Evolutionary conservation across 2,797 vertebrate species (phyloP).

Genomic region (Pangasius djambal): DNA sequence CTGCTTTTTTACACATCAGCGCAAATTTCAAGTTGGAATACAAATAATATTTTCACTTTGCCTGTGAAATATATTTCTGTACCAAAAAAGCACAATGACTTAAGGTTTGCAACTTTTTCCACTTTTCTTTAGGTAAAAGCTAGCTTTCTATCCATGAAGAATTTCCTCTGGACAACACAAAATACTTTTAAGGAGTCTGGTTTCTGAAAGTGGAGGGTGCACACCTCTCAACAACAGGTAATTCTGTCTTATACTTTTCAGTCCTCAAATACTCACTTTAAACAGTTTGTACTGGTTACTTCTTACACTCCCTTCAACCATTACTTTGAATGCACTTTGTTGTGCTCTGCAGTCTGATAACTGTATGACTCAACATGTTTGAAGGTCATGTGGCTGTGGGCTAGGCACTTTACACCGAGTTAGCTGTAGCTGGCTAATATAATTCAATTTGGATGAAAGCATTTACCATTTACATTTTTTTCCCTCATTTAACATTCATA

Average conservation of each 20-base stretch:
- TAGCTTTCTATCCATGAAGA: slow-evolving; percentile 1
- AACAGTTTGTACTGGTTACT: neutral
- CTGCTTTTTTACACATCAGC: neutral
- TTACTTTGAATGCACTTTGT: slow-evolving; percentile 9
- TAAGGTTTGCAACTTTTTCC: neutral
- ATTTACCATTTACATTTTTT: neutral
- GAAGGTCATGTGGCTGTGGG: slow-evolving; percentile 6
- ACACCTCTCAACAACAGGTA: slow-evolving; percentile 29
- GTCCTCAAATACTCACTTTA: neutral
- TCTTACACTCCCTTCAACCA: neutral
- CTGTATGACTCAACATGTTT: neutral
- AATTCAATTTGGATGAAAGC: neutral
- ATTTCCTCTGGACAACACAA: neutral
- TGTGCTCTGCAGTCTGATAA: slow-evolving; percentile 15
- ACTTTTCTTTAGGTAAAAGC: neutral
- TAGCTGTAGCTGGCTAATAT: neutral
- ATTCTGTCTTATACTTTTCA: neutral
- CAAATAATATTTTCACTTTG: neutral
- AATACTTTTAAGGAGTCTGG: neutral
- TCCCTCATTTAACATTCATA: neutral
- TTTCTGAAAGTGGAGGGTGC: slow-evolving; percentile 6
- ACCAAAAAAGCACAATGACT: neutral
- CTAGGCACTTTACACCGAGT: neutral
- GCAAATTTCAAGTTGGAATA: neutral
- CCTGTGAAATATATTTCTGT: neutral